Evolutionary conservation across 2,888 invertebrate genomes (phyloP).

Genomic region (Ophioninae sp.): DNA sequence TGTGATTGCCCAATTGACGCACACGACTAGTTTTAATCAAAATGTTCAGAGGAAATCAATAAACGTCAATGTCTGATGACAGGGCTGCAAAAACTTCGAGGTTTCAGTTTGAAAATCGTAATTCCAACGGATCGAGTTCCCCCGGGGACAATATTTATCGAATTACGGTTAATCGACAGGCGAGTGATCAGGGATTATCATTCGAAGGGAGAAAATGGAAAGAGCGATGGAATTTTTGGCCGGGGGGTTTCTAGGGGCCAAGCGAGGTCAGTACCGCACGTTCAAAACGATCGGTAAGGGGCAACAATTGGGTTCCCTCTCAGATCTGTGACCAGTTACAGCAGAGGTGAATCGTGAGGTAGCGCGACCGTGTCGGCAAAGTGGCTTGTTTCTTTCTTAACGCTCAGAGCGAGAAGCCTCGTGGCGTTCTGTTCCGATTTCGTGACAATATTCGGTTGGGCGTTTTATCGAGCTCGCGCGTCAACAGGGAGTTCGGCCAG

Average conservation of each 20-base stretch:
- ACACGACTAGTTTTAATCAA: neutral
- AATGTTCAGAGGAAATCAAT: neutral
- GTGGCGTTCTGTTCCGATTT: slow-evolving; percentile 29
- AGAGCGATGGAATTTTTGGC: slow-evolving; percentile 13
- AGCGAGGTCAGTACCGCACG: slow-evolving; percentile 38
- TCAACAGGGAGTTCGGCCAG: neutral
- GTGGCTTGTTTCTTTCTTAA: slow-evolving; percentile 18
- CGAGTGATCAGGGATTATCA: neutral
- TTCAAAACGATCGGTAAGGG: slow-evolving; percentile 27
- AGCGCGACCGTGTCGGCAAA: slow-evolving; percentile 24
- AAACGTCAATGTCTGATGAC: neutral
- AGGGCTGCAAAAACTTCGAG: neutral
- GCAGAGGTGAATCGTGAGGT: slow-evolving; percentile 40
- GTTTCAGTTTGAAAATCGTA: neutral
- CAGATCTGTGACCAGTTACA: slow-evolving; percentile 24
- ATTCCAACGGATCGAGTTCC: neutral
- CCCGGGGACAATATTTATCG: slow-evolving; percentile 9
- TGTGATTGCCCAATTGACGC: neutral
- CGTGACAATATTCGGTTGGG: slow-evolving; percentile 22
- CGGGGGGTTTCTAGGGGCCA: slow-evolving; percentile 14
- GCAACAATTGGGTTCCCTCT: slow-evolving; percentile 26
- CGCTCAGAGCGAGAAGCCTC: slow-evolving; percentile 19
- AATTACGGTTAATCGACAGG: neutral
- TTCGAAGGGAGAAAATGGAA: slow-evolving; percentile 5
- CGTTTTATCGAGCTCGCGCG: neutral